Base-by-base conservation (phyloP, 2,888 invertebrate genomes). In the Ornithoptera alexandrae region DNA sequence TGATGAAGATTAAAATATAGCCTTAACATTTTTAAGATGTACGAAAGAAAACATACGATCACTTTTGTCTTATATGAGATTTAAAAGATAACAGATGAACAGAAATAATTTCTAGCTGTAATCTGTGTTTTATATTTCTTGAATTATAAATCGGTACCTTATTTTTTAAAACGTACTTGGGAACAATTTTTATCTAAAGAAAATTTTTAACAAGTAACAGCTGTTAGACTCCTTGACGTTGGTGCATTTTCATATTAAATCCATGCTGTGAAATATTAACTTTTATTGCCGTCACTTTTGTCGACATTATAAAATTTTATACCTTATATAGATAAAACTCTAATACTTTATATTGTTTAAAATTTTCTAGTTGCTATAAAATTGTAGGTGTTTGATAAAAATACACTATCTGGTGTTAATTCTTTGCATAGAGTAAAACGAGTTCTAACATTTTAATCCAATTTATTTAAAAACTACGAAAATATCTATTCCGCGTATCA, bases 381-480 rank as follows among this genome's bases (percentile, higher is more conserved):
- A 53, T n/a, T 3, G 5, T n/a, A 46, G 46, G 12, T 15, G 15
- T 46, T 46, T 46, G 46, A 17, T n/a, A 53, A 7, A n/a, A 53
- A 18, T n/a, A 53, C 1, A 18, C 1, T 50, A 5, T n/a, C 5
- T n/a, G 7, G 6, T 18, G 53, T 53, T n/a, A 18, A 0, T 53
- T n/a, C n/a, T 53, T 53, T n/a, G 7, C 0, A n/a, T 53, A 53
- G 7, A 22, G 24, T n/a, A 18, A 58, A 57, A 12, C 22, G 8
- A 57, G 22, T 57, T 53, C 18, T 12, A 53, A 57, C 22, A 22
- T 22, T 57, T 22, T 57, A 57, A 58, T 50, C 12, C 30, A 30
- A 59, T 68, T 63, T 42, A 20, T 18, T 62, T 62, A 62, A 61
- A 67, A 58, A 30, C 62, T 62, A 2, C 57, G 12, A 57, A 42